These are phyloP conservation scores for Actinia equina DNA, from an alignment of 64 coral and sea anemone species.

Conservation along the genomic window DNA sequence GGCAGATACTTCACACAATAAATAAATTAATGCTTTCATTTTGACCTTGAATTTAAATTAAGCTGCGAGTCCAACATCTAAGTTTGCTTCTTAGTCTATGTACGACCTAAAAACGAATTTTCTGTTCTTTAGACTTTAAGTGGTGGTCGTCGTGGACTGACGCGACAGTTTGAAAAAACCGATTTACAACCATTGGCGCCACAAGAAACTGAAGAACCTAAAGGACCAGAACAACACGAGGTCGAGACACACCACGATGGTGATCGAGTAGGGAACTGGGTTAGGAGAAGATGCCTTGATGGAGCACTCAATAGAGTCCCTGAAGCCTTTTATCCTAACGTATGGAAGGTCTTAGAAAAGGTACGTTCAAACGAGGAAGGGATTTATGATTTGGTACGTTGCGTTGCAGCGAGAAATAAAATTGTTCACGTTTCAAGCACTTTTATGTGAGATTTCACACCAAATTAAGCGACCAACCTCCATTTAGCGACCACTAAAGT, in stretches of 20 bases:
- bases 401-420: no score
- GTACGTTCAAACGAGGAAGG: background rate
- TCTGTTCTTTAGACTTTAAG: background rate
- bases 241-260: conserved; percentile 46
- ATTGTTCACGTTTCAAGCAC: no score
- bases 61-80: no score
- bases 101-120: background rate
- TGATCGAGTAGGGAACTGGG: conserved; percentile 81
- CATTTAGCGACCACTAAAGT: no score
- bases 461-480: no score
- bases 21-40: no score
- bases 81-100: no score
- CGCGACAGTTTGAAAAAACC: background rate
- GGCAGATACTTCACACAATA: no score
- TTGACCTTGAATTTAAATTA: no score
- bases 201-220: background rate
- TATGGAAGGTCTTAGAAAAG: conserved; percentile 97
- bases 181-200: background rate
- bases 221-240: conserved; percentile 42
- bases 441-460: no score
- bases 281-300: conserved; percentile 85
- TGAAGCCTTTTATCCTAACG: conserved; percentile 88
- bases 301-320: conserved; percentile 95
- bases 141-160: background rate
- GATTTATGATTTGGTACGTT: no score